phyloP scores from a whole-genome alignment of 2,888 invertebrate genomes.

The Mechanitis messenoides region DNA sequence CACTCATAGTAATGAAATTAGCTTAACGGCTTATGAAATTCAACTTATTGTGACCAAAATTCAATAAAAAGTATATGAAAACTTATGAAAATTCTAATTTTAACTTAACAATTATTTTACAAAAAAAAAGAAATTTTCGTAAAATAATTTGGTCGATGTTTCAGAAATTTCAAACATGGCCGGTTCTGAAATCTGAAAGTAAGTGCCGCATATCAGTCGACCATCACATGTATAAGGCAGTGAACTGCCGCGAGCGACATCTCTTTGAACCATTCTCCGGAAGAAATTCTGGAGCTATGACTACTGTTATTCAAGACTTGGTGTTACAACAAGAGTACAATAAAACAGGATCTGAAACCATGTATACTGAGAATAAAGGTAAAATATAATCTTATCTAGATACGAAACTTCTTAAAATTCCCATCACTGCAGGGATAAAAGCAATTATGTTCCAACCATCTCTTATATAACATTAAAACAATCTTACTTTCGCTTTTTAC shows the following conservation, averaged over 20 bases:
- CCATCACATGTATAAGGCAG: constrained; percentile 83
- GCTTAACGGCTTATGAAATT: no score
- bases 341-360: constrained; percentile 56
- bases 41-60: background rate
- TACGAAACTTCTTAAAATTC: no score
- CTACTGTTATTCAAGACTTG: constrained; percentile 78
- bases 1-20: no score
- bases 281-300: constrained; percentile 82
- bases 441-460: no score
- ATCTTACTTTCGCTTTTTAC: no score
- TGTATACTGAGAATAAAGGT: constrained; percentile 67
- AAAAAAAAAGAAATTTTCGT: no score
- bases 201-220: constrained; percentile 85
- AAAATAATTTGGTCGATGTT: constrained; percentile 28
- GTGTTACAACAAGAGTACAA: constrained; percentile 73
- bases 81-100: background rate
- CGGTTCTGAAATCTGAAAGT: constrained; percentile 83
- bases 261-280: constrained; percentile 86
- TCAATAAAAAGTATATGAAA: background rate
- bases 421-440: no score
- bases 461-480: no score
- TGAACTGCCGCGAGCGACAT: constrained; percentile 84
- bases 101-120: no score
- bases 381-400: constrained; percentile 11
- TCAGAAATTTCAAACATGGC: constrained; percentile 83